These are phyloP conservation scores for Torymus texanus DNA, from an alignment of 2,888 invertebrate species.

Conservation along the genomic window DNA sequence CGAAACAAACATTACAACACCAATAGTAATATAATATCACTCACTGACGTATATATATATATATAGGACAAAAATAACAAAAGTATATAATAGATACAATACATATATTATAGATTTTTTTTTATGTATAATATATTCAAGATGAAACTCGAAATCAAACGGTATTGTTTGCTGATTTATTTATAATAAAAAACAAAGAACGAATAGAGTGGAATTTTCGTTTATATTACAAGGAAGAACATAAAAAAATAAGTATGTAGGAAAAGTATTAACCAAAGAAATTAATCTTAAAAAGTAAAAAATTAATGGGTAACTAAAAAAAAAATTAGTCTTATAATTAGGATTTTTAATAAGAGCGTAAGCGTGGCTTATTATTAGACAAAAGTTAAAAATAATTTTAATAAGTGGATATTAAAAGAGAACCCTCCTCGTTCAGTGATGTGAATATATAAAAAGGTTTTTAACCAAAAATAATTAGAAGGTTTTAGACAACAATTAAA, in stretches of 20 bases:
- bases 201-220: neutral
- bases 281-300: conserved; percentile 6
- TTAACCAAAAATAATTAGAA: conserved; percentile 26
- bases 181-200: neutral
- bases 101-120: conserved; percentile 6
- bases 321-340: conserved; percentile 49
- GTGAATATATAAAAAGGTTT: conserved; percentile 3
- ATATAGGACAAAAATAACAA: conserved; percentile 16
- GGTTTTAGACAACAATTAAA: conserved; percentile 2
- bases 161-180: conserved; percentile 5
- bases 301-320: conserved; percentile 14
- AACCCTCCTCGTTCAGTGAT: conserved; percentile 14
- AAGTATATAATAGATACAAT: neutral
- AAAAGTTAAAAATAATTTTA: conserved; percentile 42
- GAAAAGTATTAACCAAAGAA: conserved; percentile 34
- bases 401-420: conserved; percentile 22
- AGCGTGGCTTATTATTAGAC: conserved; percentile 55
- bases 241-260: conserved; percentile 22
- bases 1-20: conserved; percentile 38
- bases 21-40: conserved; percentile 2
- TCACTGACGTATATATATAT: conserved; percentile 30
- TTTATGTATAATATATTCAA: neutral
- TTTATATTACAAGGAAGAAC: neutral
- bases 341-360: conserved; percentile 50
- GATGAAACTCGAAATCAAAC: conserved; percentile 1